Base-by-base conservation (phyloP, 2,797 vertebrate species). In the Oreonectes daqikongensis region DNA sequence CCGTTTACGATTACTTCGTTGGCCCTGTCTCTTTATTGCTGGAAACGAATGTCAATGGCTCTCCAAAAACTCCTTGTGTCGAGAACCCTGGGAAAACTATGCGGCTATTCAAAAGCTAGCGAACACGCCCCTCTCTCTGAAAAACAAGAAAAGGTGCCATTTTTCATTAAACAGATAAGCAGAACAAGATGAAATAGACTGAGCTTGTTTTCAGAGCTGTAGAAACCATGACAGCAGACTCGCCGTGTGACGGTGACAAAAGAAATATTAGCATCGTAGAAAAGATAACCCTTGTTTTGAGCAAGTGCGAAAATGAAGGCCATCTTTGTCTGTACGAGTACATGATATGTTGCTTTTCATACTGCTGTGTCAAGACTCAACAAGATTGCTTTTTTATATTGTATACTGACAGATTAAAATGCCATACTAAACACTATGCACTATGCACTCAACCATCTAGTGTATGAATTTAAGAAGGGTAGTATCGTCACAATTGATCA, bases 251-350 rank as follows among this genome's bases (percentile, higher is more conserved):
- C 79, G 46, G 82, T 85, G 88, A 90, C 88, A 89, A 88, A 86
- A 90, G 87, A 84, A 88, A 88, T 90, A 86, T 89, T 90, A 89
- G 89, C 87, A 63, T 69, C 20, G 22, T 15, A 1, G 57, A 35
- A 63, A 22, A 28, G 67, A 70, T 69, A 69, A 69, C 42, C 32
- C 18, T 28, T 77, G 40, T 50, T 69, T 77, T 69, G 30, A 59
- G 22, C 52, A 52, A 50, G 44, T 20, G 11, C 35, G 44, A 50
- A 69, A 77, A 77, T 61, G 42, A 69, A 77, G 50, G 48, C 60
- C 44, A 77, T 30, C 18, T n/a, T 24, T 17, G 4, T 68, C 5
- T 1, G 18, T 65, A 22, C 22, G 18, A n/a, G 14, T 28, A 46
- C 20, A 35, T 59, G 9, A 8, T 12, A 57, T 26, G 63, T 17